phyloP scores from a whole-genome alignment of 2,888 invertebrate species.

The Chrysodeixis includens region DNA sequence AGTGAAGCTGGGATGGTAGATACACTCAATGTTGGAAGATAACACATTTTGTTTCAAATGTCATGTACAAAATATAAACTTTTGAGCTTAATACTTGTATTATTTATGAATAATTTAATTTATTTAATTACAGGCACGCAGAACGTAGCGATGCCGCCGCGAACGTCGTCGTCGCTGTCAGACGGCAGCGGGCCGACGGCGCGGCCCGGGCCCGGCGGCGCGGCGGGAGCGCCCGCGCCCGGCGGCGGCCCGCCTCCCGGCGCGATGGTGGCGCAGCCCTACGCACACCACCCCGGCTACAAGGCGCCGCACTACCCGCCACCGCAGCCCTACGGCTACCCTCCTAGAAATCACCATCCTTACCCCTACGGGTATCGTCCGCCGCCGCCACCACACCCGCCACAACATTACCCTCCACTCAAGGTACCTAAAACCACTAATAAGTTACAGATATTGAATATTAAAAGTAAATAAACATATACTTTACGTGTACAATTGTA shows the following conservation, averaged over 20 bases:
- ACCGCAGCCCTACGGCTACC: constrained; percentile 83
- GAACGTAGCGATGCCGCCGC: constrained; percentile 98
- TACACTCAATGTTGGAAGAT: no score
- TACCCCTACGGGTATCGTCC: constrained; percentile 84
- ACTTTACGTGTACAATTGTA: background rate
- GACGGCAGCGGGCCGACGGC: constrained; percentile 86
- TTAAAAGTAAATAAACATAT: background rate
- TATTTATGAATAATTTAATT: constrained; percentile 11
- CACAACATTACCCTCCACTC: constrained; percentile 83
- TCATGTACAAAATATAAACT: background rate
- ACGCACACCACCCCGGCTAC: constrained; percentile 80
- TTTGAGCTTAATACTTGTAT: background rate
- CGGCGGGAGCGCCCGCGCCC: constrained; percentile 71
- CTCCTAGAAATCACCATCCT: constrained; percentile 86
- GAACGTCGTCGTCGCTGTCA: constrained; percentile 95
- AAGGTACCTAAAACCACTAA: constrained; percentile 68
- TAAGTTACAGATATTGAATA: background rate
- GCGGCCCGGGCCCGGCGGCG: constrained; percentile 71
- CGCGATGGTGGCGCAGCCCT: constrained; percentile 82
- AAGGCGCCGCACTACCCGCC: constrained; percentile 86
- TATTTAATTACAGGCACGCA: constrained; percentile 92
- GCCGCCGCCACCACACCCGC: constrained; percentile 82
- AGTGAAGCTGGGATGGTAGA: constrained; percentile 22
- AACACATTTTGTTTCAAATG: no score
- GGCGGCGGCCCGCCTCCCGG: constrained; percentile 79